A percentile compares a stretch with the other conserved stretches of the same genome.
Conservation (phyloP, 30 jellyfish, hydroid and myxozoan genomes). For the Pelagia noctiluca region DNA sequence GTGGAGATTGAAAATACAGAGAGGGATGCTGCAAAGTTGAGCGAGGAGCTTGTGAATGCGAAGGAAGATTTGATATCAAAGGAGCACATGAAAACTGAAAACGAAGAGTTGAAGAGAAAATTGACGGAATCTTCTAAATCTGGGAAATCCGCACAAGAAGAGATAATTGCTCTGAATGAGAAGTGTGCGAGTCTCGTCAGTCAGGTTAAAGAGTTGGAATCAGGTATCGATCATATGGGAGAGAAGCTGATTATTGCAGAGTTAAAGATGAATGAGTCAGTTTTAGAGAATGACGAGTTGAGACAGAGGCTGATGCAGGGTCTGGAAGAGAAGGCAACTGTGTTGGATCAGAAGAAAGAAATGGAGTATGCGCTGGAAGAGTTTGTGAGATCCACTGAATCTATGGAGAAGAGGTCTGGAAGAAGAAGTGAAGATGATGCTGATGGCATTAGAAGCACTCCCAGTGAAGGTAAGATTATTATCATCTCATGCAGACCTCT, state of each 20-base stretch:
- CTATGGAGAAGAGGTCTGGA: constrained; percentile 64
- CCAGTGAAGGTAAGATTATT: constrained; percentile 69
- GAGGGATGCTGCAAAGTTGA: background rate
- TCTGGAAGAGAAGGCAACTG: constrained; percentile 40
- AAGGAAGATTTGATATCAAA: constrained; percentile 31
- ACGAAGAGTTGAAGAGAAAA: constrained; percentile 6
- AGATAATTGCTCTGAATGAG: background rate
- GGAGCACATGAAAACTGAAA: background rate
- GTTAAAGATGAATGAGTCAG: constrained; percentile 44
- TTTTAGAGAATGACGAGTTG: constrained; percentile 31
- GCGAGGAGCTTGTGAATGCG: constrained; percentile 31
- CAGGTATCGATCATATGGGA: constrained; percentile 44
- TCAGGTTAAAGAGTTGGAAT: constrained; percentile 50
- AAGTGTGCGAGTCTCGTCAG: constrained; percentile 11
- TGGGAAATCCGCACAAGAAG: background rate
- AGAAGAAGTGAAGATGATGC: constrained; percentile 63
- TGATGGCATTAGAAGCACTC: constrained; percentile 45
- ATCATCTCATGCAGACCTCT: too few species aligned
- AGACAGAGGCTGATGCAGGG: constrained; percentile 29
- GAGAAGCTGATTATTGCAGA: constrained; percentile 53
- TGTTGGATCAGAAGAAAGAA: constrained; percentile 57
- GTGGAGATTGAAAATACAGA: constrained; percentile 19
- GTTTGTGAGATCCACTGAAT: constrained; percentile 84
- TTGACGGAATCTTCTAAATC: constrained; percentile 15
- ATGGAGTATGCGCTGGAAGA: constrained; percentile 87